Evolutionary conservation across 2,888 invertebrate species (phyloP).

Genomic region (Aspidiotus rigidus): DNA sequence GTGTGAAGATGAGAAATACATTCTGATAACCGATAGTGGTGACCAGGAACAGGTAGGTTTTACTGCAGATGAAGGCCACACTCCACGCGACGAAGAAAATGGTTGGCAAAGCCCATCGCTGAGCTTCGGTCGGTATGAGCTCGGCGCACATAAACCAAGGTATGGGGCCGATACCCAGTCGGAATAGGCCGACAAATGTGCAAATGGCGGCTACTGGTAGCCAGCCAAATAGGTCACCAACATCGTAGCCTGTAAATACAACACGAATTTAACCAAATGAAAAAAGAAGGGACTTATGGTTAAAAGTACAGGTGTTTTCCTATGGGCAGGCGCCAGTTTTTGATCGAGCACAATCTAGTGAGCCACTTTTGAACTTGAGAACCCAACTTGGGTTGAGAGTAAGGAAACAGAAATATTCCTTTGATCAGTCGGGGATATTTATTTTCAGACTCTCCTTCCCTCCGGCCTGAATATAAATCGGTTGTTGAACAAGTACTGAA

Average conservation of each 20-base stretch:
- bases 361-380: too few relatives aligned
- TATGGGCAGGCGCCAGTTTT: too few relatives aligned
- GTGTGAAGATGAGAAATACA: constrained; percentile 35
- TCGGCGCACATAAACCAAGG: constrained; percentile 46
- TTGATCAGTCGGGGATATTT: too few relatives aligned
- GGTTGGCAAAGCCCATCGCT: constrained; percentile 27
- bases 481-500: too few relatives aligned
- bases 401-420: too few relatives aligned
- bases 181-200: constrained; percentile 43
- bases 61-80: constrained; percentile 22
- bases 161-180: constrained; percentile 44
- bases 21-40: constrained; percentile 14
- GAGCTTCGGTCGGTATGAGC: constrained; percentile 37
- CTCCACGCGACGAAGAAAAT: constrained; percentile 30
- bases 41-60: constrained; percentile 18
- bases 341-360: too few relatives aligned
- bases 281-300: too few relatives aligned
- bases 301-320: too few relatives aligned
- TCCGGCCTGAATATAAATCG: too few relatives aligned
- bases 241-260: background rate
- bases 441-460: too few relatives aligned
- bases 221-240: constrained; percentile 39
- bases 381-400: too few relatives aligned
- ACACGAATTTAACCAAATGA: too few relatives aligned
- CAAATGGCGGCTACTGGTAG: constrained; percentile 42